Conservation (phyloP, 2,888 invertebrate genomes). For the Sinohyriopsis cumingii region DNA sequence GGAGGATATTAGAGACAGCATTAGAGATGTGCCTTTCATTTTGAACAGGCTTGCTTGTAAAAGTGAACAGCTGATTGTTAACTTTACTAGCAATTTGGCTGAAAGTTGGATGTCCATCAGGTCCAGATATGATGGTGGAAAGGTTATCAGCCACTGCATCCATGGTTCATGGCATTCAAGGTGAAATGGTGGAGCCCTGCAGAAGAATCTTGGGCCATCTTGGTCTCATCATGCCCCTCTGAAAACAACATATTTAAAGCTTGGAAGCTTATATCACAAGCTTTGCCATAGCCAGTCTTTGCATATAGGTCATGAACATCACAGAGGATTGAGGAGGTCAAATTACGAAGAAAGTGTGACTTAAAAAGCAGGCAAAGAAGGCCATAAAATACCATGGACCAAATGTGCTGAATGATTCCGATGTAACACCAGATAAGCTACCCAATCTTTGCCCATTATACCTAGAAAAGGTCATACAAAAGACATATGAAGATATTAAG, state of each 20-base stretch:
- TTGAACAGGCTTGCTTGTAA: constrained; percentile 25
- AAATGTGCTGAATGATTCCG: background rate
- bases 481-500: constrained; percentile 1
- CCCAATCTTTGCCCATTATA: background rate
- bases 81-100: constrained; percentile 29
- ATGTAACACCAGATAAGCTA: no score
- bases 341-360: constrained; percentile 8
- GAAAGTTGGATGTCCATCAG: constrained; percentile 31
- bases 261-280: background rate
- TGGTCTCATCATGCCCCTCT: constrained; percentile 13
- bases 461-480: background rate
- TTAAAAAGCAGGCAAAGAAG: background rate
- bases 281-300: background rate
- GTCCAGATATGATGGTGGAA: constrained; percentile 35
- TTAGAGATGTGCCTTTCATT: constrained; percentile 16
- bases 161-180: constrained; percentile 25
- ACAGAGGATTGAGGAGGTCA: constrained; percentile 1
- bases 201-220: constrained; percentile 16
- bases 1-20: constrained; percentile 4
- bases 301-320: constrained; percentile 1
- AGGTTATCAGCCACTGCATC: constrained; percentile 18
- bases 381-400: constrained; percentile 15
- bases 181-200: constrained; percentile 21
- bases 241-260: background rate
- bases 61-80: constrained; percentile 19